Evolutionary conservation across 2,113 vertebrate genomes (phyloP), one percentile per base, ranked within the genome.

Genomic region (Catharus minimus): DNA sequence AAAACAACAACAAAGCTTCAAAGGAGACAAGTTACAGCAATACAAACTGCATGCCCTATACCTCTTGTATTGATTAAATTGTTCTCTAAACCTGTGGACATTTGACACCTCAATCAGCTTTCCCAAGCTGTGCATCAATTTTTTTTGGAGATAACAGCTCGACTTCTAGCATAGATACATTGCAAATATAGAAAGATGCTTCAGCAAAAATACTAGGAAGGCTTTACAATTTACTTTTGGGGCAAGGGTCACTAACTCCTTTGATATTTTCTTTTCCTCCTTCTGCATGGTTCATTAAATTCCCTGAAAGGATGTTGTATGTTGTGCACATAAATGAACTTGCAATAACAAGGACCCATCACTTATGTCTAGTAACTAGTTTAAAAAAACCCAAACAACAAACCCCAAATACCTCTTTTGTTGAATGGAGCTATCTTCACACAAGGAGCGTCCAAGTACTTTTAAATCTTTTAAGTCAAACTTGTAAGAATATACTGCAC

Each of bases 221-320:
- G 41, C 43, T 96, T 93, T 60, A 91, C 68, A 93, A 73, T 95
- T 96, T 95, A 93, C 56, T 96, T 95, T 78, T 38, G 44, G 65
- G 80, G 76, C 83, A 94, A 60, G 20, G 80, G 82, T 97, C 93
- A 87, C 32, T 89, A 84, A 81, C 60, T 96, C 75, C 89, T 92
- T 96, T 95, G 93, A 89, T 96, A 82, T 89, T 93, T 95, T 89
- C 81, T 95, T 88, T 76, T 93, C 60, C 89, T 92, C 67, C 71
- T 89, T 62, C 56, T 93, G 17, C 83, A 89, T 39, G 95, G 92
- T 88, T 94, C 94, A 94, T 97, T 96, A 94, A 76, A 79, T 95
- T 95, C 89, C 55, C 85, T 92, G 85, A 93, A 88, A 80, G 79
- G 62, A 89, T 16, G 3, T 27, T 82, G 38, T 84, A 49, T 78